These are phyloP conservation scores for Muntiacus reevesi DNA, from an alignment of 2,113 vertebrate species.

Conservation along the genomic window DNA sequence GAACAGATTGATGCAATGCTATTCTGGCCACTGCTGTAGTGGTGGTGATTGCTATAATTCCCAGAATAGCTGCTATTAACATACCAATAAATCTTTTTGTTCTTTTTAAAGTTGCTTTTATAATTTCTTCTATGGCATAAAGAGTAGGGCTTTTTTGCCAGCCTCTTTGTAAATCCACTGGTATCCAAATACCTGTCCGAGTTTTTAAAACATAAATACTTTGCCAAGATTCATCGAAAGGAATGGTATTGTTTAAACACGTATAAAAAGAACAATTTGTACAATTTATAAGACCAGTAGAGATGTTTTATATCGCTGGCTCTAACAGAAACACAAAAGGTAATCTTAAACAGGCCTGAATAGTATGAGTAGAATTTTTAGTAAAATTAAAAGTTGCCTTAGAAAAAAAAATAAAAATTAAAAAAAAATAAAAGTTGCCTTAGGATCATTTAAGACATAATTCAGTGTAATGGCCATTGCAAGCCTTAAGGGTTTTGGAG, in stretches of 20 bases:
- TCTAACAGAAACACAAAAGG: neutral
- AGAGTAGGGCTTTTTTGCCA: neutral
- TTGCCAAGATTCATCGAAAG: neutral
- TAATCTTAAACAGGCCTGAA: neutral
- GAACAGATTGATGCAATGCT: neutral
- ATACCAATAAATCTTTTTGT: neutral
- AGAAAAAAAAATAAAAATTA: neutral
- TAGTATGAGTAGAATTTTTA: neutral
- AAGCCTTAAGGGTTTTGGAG: neutral
- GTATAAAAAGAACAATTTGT: neutral
- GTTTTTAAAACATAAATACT: neutral
- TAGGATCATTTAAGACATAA: neutral
- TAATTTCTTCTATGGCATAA: neutral
- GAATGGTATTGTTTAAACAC: neutral
- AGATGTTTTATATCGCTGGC: neutral
- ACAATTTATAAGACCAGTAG: neutral
- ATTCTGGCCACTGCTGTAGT: neutral
- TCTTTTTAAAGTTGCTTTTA: neutral
- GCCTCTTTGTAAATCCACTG: neutral
- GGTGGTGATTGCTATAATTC: neutral
- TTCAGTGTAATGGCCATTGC: neutral
- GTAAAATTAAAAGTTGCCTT: neutral
- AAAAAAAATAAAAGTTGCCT: neutral
- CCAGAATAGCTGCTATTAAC: neutral
- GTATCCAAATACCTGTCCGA: neutral